These are phyloP conservation scores for Schmidtea mediterranea DNA, from an alignment of 1,140 invertebrate genomes.

Conservation along the genomic window DNA sequence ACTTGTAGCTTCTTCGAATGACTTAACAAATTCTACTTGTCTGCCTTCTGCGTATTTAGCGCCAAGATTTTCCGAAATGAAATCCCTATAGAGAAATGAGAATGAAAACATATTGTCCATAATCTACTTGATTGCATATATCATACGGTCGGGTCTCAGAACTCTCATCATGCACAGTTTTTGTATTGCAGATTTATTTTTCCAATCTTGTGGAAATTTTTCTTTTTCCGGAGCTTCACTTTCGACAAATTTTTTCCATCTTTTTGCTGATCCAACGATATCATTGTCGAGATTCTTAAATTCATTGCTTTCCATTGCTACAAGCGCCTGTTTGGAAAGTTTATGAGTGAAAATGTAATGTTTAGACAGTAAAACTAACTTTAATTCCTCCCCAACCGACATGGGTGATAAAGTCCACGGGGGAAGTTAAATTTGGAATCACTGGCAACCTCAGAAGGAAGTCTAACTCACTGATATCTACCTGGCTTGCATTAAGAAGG, in stretches of 20 bases:
- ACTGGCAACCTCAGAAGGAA: slow-evolving; percentile 67
- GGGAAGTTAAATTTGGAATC: slow-evolving; percentile 55
- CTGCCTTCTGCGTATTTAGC: slow-evolving; percentile 57
- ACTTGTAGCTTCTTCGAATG: slow-evolving; percentile 66
- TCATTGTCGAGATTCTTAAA: slow-evolving; percentile 75
- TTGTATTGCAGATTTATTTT: slow-evolving; percentile 69
- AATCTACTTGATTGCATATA: slow-evolving; percentile 48
- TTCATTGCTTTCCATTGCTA: slow-evolving; percentile 35
- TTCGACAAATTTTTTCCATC: slow-evolving; percentile 85
- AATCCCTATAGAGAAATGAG: slow-evolving; percentile 34
- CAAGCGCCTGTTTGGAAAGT: too few relatives aligned
- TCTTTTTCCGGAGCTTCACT: slow-evolving; percentile 73
- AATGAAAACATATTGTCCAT: slow-evolving; percentile 40
- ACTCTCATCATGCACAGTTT: slow-evolving; percentile 73
- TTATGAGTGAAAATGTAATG: too few relatives aligned
- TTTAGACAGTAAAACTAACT: too few relatives aligned
- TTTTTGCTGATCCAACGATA: slow-evolving; percentile 68
- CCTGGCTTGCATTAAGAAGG: slow-evolving; percentile 51
- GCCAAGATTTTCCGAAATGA: slow-evolving; percentile 77
- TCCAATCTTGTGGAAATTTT: slow-evolving; percentile 77
- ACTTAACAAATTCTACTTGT: slow-evolving; percentile 67
- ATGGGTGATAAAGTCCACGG: slow-evolving; percentile 72
- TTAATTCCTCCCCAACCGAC: slow-evolving; percentile 38
- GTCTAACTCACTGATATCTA: slow-evolving; percentile 54
- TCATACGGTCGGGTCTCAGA: slow-evolving; percentile 68